Evolutionary conservation across 2,113 vertebrate species (phyloP).

Genomic region (Motacilla tschutschensis): DNA sequence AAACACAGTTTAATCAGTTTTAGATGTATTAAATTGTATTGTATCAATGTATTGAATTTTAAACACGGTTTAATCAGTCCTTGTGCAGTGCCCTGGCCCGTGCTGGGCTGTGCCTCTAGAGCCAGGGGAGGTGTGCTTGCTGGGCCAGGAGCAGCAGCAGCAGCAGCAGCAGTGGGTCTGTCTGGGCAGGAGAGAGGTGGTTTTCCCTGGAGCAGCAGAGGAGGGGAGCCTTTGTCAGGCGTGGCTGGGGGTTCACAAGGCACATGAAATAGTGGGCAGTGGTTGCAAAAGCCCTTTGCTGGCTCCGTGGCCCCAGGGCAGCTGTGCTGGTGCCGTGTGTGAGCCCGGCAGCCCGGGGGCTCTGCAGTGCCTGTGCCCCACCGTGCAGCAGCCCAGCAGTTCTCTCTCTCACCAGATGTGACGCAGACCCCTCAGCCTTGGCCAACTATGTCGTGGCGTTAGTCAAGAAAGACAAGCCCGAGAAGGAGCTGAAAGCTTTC

Average conservation of each 20-base stretch:
- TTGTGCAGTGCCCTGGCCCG: neutral
- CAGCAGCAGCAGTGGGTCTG: neutral
- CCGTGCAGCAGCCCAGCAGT: neutral
- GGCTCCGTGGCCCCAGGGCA: accelerated
- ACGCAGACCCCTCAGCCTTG: constrained; percentile 95
- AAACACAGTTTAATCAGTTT: neutral
- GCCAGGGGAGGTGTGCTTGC: accelerated
- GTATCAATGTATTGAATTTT: neutral
- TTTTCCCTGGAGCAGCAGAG: neutral
- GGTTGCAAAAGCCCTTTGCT: neutral
- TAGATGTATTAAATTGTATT: too few species aligned
- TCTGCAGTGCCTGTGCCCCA: neutral
- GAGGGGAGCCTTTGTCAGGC: neutral
- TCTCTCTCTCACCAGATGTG: constrained; percentile 82
- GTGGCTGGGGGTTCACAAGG: accelerated
- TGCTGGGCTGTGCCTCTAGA: neutral
- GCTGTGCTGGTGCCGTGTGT: neutral
- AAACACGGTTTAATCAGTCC: neutral
- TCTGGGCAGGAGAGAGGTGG: accelerated
- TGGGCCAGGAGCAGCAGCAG: neutral
- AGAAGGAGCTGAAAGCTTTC: constrained; percentile 94
- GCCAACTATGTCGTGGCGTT: constrained; percentile 98
- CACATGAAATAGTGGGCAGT: accelerated
- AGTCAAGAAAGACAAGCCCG: constrained; percentile 97
- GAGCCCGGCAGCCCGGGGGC: neutral